phyloP scores from a whole-genome alignment of 2,888 invertebrate genomes.

The Alsophila aescularia region DNA sequence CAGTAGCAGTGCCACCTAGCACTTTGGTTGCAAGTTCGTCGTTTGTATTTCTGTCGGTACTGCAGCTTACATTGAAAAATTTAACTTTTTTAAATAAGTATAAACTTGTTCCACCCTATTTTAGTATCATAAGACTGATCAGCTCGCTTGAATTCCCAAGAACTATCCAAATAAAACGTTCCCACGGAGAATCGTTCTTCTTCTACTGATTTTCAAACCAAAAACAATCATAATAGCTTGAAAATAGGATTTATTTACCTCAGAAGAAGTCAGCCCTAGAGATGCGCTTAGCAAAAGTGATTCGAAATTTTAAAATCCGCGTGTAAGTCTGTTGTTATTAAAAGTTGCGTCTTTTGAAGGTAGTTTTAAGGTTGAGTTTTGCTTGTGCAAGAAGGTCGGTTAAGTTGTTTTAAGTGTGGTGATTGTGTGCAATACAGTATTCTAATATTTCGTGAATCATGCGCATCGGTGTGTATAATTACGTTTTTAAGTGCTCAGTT shows the following conservation, averaged over 20 bases:
- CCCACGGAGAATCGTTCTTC: slow-evolving; percentile 77
- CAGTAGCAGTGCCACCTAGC: too few relatives aligned
- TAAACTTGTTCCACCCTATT: slow-evolving; percentile 13
- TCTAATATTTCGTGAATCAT: slow-evolving; percentile 75
- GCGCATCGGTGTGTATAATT: slow-evolving; percentile 74
- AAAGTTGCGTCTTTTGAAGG: background rate
- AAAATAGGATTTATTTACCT: background rate
- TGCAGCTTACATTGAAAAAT: too few relatives aligned
- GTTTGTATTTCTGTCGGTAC: too few relatives aligned
- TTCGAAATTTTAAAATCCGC: slow-evolving; percentile 57
- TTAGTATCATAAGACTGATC: slow-evolving; percentile 61
- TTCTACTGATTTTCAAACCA: slow-evolving; percentile 43
- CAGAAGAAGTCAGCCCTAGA: slow-evolving; percentile 32
- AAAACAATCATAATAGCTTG: slow-evolving; percentile 17
- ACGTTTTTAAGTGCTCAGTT: slow-evolving; percentile 65
- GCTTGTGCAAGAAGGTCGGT: background rate
- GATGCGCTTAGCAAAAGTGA: slow-evolving; percentile 56
- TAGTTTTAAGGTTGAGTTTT: background rate
- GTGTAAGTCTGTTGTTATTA: background rate
- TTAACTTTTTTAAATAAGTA: background rate
- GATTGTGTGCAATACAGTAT: slow-evolving; percentile 66
- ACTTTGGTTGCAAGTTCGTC: too few relatives aligned
- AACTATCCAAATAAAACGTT: slow-evolving; percentile 70
- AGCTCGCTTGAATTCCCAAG: slow-evolving; percentile 60
- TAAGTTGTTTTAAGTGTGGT: slow-evolving; percentile 49